These are phyloP conservation scores for Rotaria socialis DNA, from an alignment of 2,888 invertebrate species.

Conservation along the genomic window DNA sequence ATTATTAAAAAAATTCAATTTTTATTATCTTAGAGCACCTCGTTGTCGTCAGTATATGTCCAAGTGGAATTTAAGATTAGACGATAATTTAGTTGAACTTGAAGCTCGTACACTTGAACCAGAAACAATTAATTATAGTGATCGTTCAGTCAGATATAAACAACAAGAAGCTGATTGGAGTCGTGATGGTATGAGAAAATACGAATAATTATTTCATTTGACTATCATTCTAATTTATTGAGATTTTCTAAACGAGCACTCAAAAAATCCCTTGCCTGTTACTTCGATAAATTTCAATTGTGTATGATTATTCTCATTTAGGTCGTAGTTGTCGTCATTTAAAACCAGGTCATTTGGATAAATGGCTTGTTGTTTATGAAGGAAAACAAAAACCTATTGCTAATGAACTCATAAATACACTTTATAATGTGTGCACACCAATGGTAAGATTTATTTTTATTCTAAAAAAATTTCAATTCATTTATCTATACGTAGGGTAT, in stretches of 20 bases:
- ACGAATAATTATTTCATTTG: no score
- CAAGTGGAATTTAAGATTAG: conserved; percentile 43
- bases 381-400: conserved; percentile 5
- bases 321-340: background rate
- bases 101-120: conserved; percentile 37
- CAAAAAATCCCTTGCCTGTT: no score
- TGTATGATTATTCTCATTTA: background rate
- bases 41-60: conserved; percentile 35
- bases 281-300: no score
- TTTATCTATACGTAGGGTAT: background rate
- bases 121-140: conserved; percentile 23
- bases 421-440: conserved; percentile 13
- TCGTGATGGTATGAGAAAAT: conserved; percentile 24
- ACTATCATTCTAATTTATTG: no score
- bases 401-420: background rate
- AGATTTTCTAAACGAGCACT: no score
- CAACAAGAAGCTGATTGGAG: conserved; percentile 38
- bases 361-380: conserved; percentile 17
- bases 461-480: background rate
- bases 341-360: background rate
- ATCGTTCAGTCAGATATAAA: conserved; percentile 22
- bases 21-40: conserved; percentile 1
- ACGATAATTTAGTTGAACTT: conserved; percentile 38
- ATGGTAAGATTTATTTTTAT: background rate
- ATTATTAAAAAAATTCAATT: background rate